Conservation (phyloP, 2,113 vertebrate species). For the Gallinago jamesoni region DNA sequence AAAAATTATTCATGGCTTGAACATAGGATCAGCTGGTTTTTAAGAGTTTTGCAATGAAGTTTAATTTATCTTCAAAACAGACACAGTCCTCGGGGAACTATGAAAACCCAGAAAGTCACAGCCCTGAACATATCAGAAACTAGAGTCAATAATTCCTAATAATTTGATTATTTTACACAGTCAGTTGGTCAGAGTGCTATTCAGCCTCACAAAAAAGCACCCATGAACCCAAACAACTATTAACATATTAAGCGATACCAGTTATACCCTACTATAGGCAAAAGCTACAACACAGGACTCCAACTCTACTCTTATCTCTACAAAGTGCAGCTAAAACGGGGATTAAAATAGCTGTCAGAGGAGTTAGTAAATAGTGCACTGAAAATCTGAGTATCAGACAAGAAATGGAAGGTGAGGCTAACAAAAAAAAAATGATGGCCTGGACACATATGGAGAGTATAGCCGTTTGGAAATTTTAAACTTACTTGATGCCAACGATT, state of each 20-base stretch:
- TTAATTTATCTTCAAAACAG: not conserved
- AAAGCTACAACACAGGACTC: not conserved
- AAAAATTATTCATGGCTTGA: not conserved
- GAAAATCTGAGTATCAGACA: not conserved
- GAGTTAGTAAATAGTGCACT: not conserved
- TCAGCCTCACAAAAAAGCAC: not conserved
- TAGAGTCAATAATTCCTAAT: not conserved
- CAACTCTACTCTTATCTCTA: not conserved
- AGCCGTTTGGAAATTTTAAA: not conserved
- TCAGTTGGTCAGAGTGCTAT: not conserved
- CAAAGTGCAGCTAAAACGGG: not conserved
- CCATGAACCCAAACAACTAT: not conserved
- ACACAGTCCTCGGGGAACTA: not conserved
- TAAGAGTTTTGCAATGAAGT: not conserved
- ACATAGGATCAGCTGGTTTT: not conserved
- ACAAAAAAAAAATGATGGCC: not conserved
- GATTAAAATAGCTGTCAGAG: not conserved
- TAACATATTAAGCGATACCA: not conserved
- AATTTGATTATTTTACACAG: not conserved
- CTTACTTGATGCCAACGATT: not conserved
- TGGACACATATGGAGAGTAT: rapidly evolving
- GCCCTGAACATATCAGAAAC: not conserved
- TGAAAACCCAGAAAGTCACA: not conserved
- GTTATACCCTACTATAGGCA: not conserved
- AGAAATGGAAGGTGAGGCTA: not conserved